These are phyloP conservation scores for Fragum sueziense DNA, from an alignment of 2,888 invertebrate genomes.

Conservation along the genomic window DNA sequence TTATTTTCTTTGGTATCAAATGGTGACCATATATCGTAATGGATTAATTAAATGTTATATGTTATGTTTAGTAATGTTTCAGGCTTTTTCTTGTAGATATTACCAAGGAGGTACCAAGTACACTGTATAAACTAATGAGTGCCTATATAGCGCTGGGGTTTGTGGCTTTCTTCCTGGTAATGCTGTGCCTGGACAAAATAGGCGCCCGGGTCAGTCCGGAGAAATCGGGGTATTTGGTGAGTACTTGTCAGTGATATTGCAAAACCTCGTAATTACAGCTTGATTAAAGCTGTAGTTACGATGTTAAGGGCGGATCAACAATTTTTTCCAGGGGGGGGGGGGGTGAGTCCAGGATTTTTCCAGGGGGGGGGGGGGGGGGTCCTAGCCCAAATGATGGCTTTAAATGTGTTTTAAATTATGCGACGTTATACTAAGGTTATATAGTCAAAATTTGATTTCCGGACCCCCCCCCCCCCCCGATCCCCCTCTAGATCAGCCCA, in stretches of 20 bases:
- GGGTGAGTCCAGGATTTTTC: neutral
- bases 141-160: conserved; percentile 79
- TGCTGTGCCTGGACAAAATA: conserved; percentile 78
- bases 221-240: conserved; percentile 76
- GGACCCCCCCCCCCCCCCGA: no score
- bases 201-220: conserved; percentile 78
- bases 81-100: conserved; percentile 61
- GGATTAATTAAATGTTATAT: neutral
- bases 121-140: conserved; percentile 79
- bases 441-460: no score
- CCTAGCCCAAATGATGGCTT: no score
- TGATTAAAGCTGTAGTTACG: no score
- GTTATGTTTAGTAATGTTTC: no score
- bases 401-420: no score
- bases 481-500: no score
- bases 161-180: conserved; percentile 77
- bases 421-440: no score
- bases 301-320: neutral
- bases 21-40: neutral
- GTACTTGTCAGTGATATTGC: conserved; percentile 9
- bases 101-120: conserved; percentile 60
- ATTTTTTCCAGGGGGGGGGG: neutral
- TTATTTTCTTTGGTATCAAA: neutral
- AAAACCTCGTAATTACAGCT: no score
- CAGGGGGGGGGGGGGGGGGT: no score